Evolutionary conservation across 2,113 vertebrate genomes (phyloP).

Genomic region (Tragelaphus imberbis): DNA sequence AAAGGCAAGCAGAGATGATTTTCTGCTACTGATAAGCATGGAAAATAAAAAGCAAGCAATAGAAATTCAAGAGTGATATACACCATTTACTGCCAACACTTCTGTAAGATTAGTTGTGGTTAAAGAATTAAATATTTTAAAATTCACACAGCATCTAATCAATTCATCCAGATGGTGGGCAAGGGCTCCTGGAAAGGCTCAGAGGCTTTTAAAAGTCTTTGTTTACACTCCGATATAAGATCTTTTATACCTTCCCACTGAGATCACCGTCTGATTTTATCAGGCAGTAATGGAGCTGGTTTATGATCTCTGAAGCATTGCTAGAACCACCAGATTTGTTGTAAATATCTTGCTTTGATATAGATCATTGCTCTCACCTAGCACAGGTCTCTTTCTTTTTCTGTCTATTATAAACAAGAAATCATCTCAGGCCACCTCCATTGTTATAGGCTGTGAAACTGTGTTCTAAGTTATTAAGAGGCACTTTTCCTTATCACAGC

Average conservation of each 20-base stretch:
- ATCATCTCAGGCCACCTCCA: background rate
- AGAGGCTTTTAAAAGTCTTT: background rate
- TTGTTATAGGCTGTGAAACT: background rate
- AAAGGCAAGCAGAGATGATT: background rate
- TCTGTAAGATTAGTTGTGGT: background rate
- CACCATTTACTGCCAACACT: background rate
- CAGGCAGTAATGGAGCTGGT: background rate
- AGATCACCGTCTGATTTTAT: background rate
- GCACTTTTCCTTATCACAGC: background rate
- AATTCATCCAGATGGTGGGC: background rate
- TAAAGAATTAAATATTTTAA: background rate
- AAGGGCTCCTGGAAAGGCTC: background rate
- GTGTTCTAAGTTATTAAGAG: background rate
- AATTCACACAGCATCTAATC: conserved; percentile 4
- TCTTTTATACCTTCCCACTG: background rate
- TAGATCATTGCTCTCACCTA: background rate
- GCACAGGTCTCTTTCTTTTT: background rate
- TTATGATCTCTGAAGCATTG: conserved; percentile 10
- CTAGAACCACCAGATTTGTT: conserved; percentile 11
- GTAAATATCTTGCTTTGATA: conserved; percentile 8
- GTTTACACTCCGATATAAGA: background rate
- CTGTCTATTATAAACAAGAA: background rate
- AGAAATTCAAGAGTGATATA: background rate
- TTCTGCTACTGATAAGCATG: background rate
- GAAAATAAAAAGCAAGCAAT: background rate